Evolutionary conservation across 2,797 vertebrate genomes (phyloP).

Genomic region (Chelon auratus): DNA sequence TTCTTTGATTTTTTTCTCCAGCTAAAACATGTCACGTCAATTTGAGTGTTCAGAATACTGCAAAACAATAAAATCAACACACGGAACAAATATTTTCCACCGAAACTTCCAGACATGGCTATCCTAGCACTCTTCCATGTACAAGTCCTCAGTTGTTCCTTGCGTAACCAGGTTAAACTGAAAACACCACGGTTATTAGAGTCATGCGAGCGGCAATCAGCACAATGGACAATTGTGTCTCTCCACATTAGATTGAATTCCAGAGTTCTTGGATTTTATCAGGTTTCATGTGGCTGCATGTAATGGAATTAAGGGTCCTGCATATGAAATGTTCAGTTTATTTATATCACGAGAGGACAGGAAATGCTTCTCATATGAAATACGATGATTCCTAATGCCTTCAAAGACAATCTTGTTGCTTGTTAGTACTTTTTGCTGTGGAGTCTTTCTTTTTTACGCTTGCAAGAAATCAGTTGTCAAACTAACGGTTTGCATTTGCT

Average conservation of each 20-base stretch:
- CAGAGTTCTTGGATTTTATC: constrained; percentile 34
- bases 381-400: neutral
- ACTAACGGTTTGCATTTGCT: neutral
- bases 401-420: neutral
- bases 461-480: neutral
- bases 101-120: neutral
- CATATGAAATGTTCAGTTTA: constrained; percentile 10
- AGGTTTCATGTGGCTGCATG: constrained; percentile 38
- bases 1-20: too few relatives aligned
- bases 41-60: too few relatives aligned
- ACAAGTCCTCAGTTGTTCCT: constrained; percentile 2
- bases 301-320: constrained; percentile 18
- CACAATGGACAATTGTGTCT: constrained; percentile 38
- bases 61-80: neutral
- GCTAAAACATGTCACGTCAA: too few relatives aligned
- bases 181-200: constrained; percentile 19
- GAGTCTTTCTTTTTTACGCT: neutral
- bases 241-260: constrained; percentile 33
- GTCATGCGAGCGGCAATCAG: constrained; percentile 48
- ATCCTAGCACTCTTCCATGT: constrained; percentile 1
- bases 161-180: constrained; percentile 26
- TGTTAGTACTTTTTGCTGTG: too few relatives aligned
- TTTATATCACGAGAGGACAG: neutral
- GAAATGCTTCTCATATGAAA: constrained; percentile 5
- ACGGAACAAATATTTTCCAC: neutral